phyloP scores from a whole-genome alignment of 1,140 invertebrate genomes.

The Hycleus cichorii region DNA sequence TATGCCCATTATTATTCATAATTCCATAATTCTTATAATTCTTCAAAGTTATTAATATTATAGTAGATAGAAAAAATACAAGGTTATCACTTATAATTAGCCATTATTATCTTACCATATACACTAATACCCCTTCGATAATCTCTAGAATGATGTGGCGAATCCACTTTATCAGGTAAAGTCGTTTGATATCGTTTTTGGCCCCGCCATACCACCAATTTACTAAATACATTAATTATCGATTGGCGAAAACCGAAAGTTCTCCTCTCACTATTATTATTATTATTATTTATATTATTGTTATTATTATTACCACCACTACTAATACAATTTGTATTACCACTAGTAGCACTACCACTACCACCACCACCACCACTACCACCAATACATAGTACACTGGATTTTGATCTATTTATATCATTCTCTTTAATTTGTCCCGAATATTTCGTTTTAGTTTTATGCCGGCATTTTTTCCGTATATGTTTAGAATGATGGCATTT shows the following conservation, averaged over 20 bases:
- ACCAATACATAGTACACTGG: conserved; percentile 27
- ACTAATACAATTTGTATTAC: too few relatives aligned
- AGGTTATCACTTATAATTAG: background rate
- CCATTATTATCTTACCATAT: conserved; percentile 32
- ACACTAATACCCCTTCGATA: conserved; percentile 53
- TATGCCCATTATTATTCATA: too few relatives aligned
- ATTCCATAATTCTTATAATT: too few relatives aligned
- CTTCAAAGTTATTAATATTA: too few relatives aligned
- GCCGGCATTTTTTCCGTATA: conserved; percentile 38
- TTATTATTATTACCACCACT: background rate
- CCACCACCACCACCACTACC: too few relatives aligned
- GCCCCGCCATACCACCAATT: conserved; percentile 54
- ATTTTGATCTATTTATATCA: conserved; percentile 35
- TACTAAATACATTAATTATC: conserved; percentile 58
- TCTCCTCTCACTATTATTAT: conserved; percentile 37
- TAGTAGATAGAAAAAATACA: too few relatives aligned
- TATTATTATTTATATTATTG: conserved; percentile 6
- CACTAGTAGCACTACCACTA: too few relatives aligned
- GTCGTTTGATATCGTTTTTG: conserved; percentile 47
- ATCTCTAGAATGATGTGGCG: conserved; percentile 39
- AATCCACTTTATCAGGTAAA: conserved; percentile 54
- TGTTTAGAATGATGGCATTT: conserved; percentile 34
- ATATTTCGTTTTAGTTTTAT: conserved; percentile 29
- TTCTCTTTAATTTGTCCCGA: conserved; percentile 20
- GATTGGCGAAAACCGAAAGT: conserved; percentile 47